A percentile compares a stretch with the other conserved stretches of the same genome.
Evolutionary conservation across 2,797 vertebrate genomes (phyloP).

Genomic region (Sebastes glaucus): DNA sequence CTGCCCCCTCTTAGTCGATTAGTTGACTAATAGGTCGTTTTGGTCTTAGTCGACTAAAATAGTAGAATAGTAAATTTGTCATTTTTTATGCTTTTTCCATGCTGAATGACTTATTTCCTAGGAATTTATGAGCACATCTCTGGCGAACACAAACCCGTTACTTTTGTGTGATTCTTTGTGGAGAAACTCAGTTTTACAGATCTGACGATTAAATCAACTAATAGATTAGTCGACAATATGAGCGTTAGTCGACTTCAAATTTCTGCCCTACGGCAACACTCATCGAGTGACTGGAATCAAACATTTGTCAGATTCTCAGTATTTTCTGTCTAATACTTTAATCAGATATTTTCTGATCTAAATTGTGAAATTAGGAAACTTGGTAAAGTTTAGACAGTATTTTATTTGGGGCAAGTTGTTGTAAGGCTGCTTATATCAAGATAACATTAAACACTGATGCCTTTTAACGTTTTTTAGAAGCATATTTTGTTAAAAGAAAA

Average conservation of each 20-base stretch:
- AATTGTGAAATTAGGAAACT: background rate
- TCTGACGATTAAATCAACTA: no score
- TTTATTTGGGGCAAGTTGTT: background rate
- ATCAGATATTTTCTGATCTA: background rate
- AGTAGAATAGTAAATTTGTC: background rate
- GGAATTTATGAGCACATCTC: no score
- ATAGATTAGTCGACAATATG: no score
- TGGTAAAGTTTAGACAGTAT: background rate
- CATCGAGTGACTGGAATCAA: background rate
- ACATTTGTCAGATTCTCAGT: background rate
- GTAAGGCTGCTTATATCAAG: background rate
- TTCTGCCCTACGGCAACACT: no score
- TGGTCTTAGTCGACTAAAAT: background rate
- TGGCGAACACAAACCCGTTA: no score
- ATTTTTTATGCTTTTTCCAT: background rate
- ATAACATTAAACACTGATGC: background rate
- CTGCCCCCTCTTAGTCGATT: no score
- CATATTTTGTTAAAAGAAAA: background rate
- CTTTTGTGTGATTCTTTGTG: no score
- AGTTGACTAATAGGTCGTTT: background rate
- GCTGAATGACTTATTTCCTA: no score
- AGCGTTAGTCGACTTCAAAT: no score
- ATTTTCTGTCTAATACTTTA: background rate
- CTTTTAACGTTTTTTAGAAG: background rate
- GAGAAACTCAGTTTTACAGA: no score